phyloP scores from a whole-genome alignment of 2,113 vertebrate species.

The Girardinichthys multiradiatus region DNA sequence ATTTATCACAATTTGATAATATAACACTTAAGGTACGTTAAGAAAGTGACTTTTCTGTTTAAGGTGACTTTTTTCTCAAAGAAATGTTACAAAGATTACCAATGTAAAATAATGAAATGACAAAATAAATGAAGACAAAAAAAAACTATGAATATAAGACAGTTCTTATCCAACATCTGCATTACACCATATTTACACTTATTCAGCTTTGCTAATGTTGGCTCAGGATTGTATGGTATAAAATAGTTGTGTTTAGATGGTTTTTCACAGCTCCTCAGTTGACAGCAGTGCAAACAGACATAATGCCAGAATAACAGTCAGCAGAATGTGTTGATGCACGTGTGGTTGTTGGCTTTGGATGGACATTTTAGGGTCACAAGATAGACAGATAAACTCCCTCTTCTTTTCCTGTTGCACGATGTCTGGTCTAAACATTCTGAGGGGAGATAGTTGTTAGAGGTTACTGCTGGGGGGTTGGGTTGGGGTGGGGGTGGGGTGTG shows the following conservation, averaged over 20 bases:
- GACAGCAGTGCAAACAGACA: conserved; percentile 77
- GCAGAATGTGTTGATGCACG: conserved; percentile 72
- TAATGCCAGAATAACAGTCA: conserved; percentile 79
- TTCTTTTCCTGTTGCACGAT: conserved; percentile 58
- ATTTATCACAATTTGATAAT: too few relatives aligned
- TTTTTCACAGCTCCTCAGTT: conserved; percentile 67
- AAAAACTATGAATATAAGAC: conserved; percentile 1
- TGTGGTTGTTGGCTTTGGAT: conserved; percentile 76
- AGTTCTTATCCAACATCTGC: conserved; percentile 39
- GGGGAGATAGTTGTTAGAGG: conserved; percentile 35
- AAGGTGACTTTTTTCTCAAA: neutral
- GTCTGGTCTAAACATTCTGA: conserved; percentile 56
- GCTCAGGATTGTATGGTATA: conserved; percentile 61
- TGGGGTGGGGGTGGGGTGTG: neutral
- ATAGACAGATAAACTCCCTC: conserved; percentile 68
- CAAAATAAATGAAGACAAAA: conserved; percentile 12
- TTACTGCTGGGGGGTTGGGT: conserved; percentile 14
- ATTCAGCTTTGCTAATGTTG: conserved; percentile 46
- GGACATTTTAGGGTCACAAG: conserved; percentile 65
- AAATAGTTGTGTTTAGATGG: conserved; percentile 70
- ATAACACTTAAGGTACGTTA: too few relatives aligned
- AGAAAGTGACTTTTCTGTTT: neutral
- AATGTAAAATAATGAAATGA: neutral
- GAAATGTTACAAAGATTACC: neutral
- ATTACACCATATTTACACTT: conserved; percentile 56